Evolutionary conservation across 2,888 invertebrate genomes (phyloP), one percentile per base, ranked within the genome.

Genomic region (Byasa hedistus): DNA sequence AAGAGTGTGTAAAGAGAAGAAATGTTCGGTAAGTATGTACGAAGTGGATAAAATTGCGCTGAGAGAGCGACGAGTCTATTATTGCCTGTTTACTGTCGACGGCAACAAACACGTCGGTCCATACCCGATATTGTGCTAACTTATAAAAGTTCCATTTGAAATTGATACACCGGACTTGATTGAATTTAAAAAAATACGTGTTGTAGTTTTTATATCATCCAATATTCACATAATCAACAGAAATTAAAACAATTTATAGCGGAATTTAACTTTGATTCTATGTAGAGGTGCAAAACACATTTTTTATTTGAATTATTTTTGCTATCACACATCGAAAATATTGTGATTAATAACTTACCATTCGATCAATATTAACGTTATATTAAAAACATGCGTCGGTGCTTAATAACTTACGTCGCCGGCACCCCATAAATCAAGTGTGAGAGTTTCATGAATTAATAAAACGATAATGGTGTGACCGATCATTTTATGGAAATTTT

Each of bases 401-500:
- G 23, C 51, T 61, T 61, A 61, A 65, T 61, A 66, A 61, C 61
- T 57, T 61, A 52, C 54, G 36, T 56, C 39, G 32, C 39, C 36
- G 57, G 51, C 52, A 44, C 19, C 57, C 61, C 61, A 66, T 66
- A 66, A 66, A 66, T 66, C 66, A 66, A 61, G 32, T 57, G 58
- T 27, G 39, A 54, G 61, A 54, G 61, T 52, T 54, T 62, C 57
- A 62, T 58, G 66, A 58, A 66, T 61, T 66, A 66, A 66, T 66
- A 66, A 58, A 61, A 66, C 66, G 57, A 66, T 61, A 52, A 61
- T 58, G 54, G 54, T 58, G 58, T 62, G 61, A 62, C 61, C 39
- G 66, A 66, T 66, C 61, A 57, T 62, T 61, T 57, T 48, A 66
- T 62, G 61, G 66, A 66, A 66, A 62, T 66, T 66, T 66, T 58